Percentiles rank a stretch among this genome's conserved stretches.
Evolutionary conservation across 2,113 vertebrate species (phyloP).

Genomic region (Xenopus laevis): DNA sequence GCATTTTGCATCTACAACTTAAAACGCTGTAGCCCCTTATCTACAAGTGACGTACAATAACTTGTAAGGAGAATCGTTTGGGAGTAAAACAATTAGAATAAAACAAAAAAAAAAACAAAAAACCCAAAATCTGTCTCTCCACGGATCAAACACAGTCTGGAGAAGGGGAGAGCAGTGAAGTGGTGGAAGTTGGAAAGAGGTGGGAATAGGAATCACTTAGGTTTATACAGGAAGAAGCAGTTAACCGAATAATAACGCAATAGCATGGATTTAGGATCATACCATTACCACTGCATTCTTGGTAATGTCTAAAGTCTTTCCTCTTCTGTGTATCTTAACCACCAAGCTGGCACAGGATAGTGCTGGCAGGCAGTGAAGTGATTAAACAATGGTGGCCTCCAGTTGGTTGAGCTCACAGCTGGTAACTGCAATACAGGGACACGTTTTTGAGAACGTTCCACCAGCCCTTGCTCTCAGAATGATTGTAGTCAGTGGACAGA

Average conservation of each 20-base stretch:
- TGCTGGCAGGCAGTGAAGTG: constrained; percentile 21
- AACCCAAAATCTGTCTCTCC: background rate
- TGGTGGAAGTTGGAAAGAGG: background rate
- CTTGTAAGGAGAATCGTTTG: background rate
- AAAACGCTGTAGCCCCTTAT: constrained; percentile 46
- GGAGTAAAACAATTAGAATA: background rate
- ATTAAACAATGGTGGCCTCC: constrained; percentile 65
- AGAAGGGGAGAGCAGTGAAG: background rate
- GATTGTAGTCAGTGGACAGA: constrained; percentile 98
- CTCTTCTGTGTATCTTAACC: constrained; percentile 16
- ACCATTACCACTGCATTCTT: constrained; percentile 14
- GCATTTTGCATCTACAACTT: constrained; percentile 43
- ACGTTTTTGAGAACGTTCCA: constrained; percentile 7
- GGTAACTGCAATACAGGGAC: constrained; percentile 78
- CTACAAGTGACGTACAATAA: constrained; percentile 36
- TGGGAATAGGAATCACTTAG: constrained; percentile 1
- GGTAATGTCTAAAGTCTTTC: constrained; percentile 25
- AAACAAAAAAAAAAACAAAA: constrained; percentile 11
- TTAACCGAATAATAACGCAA: background rate
- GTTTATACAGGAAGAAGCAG: constrained; percentile 13
- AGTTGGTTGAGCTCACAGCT: constrained; percentile 91
- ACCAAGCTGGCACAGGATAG: constrained; percentile 23
- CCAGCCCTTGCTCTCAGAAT: constrained; percentile 77
- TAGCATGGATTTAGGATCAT: constrained; percentile 1
- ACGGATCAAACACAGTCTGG: constrained; percentile 10